Evolutionary conservation across 2,113 vertebrate species (phyloP).

Genomic region (Dromas ardeola): DNA sequence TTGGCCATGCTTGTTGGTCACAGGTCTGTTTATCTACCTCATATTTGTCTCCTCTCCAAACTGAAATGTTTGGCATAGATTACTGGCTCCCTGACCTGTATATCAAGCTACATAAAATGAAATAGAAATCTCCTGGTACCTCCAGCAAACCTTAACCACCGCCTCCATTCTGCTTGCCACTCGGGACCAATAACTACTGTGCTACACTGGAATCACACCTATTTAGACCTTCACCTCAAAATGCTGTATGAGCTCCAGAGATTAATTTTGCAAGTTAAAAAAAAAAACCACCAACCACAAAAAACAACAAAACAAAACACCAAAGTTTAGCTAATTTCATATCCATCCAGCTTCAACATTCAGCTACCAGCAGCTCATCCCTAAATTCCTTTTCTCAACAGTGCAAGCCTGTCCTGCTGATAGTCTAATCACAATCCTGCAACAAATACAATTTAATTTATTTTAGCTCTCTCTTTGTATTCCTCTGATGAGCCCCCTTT

Average conservation of each 20-base stretch:
- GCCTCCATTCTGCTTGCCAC: not conserved
- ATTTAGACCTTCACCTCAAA: not conserved
- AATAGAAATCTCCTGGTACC: not conserved
- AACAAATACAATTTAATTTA: constrained; percentile 1
- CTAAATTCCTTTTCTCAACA: not conserved
- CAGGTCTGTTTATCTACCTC: not conserved
- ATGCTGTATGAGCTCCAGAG: not conserved
- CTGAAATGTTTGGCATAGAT: not conserved
- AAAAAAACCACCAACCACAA: not conserved
- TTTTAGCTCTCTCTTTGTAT: constrained; percentile 3
- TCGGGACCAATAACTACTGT: accelerated
- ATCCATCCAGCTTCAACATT: not conserved
- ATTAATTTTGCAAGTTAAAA: not conserved
- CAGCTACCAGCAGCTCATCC: not conserved
- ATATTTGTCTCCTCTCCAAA: not conserved
- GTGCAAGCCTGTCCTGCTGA: not conserved
- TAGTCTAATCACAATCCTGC: not conserved
- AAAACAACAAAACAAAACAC: too few relatives aligned
- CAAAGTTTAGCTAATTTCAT: not conserved
- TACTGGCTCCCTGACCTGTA: not conserved
- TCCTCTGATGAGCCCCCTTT: not conserved
- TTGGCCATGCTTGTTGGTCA: not conserved
- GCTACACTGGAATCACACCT: not conserved
- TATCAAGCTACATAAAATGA: not conserved
- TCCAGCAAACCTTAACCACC: not conserved